phyloP scores from a whole-genome alignment of 1,140 invertebrate genomes.

The Tenebrio molitor region DNA sequence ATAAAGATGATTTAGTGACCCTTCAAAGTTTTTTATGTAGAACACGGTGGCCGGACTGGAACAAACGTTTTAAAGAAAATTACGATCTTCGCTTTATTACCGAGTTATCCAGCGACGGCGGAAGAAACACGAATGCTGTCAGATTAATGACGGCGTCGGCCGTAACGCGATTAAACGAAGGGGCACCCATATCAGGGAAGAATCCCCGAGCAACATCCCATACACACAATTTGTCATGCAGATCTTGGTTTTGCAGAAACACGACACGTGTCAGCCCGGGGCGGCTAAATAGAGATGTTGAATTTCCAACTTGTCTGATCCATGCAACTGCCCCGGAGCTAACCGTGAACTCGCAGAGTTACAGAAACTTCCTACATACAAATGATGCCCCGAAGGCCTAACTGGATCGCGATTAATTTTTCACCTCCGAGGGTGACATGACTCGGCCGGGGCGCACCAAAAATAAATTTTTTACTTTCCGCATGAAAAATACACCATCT shows the following conservation, averaged over 20 bases:
- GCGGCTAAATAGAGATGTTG: conserved; percentile 46
- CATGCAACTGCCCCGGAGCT: conserved; percentile 31
- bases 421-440: conserved; percentile 31
- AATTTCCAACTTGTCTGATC: conserved; percentile 45
- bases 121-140: too few species aligned
- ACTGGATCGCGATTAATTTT: conserved; percentile 33
- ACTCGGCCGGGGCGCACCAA: not conserved
- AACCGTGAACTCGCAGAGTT: conserved; percentile 25
- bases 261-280: conserved; percentile 44
- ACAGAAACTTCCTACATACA: conserved; percentile 37
- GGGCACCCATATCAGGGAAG: too few species aligned
- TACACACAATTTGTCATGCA: conserved; percentile 43
- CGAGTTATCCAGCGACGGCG: too few species aligned
- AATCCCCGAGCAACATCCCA: conserved; percentile 11
- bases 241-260: conserved; percentile 42
- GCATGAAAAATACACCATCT: conserved; percentile 24
- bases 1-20: too few species aligned
- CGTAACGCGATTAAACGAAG: conserved; percentile 13
- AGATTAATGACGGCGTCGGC: not conserved
- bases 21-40: too few species aligned
- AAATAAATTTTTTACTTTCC: conserved; percentile 21
- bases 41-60: too few species aligned
- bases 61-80: too few species aligned
- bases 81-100: too few species aligned
- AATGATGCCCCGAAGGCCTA: conserved; percentile 27